phyloP scores from a whole-genome alignment of 2,797 vertebrate species.

The Smutsia gigantea region DNA sequence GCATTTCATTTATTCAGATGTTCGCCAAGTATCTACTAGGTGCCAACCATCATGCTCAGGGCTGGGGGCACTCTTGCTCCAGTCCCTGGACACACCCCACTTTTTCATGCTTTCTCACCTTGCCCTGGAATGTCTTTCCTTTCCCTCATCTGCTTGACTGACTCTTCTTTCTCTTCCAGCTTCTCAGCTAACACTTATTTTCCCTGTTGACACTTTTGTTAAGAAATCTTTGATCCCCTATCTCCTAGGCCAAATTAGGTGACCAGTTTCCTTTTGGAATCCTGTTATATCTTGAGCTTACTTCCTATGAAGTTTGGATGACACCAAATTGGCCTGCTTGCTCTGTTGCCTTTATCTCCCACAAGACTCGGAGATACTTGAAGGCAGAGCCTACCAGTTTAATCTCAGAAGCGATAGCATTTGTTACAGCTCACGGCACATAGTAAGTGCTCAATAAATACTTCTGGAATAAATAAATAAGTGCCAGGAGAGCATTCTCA shows the following conservation, averaged over 20 bases:
- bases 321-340: not conserved
- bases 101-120: not conserved
- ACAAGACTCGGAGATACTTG: not conserved
- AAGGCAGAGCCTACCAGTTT: not conserved
- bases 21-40: not conserved
- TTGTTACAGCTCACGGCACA: not conserved
- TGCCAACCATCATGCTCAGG: not conserved
- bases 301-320: not conserved
- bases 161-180: not conserved
- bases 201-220: not conserved
- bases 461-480: not conserved
- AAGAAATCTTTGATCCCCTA: not conserved
- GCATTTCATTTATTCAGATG: not conserved
- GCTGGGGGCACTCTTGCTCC: not conserved
- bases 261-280: not conserved
- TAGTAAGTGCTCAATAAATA: not conserved
- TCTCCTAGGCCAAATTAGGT: not conserved
- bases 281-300: not conserved
- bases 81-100: not conserved
- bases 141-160: not conserved
- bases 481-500: not conserved
- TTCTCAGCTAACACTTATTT: not conserved
- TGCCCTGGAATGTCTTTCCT: not conserved
- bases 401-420: not conserved
- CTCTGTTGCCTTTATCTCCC: not conserved